A percentile compares a stretch with the other conserved stretches of the same genome.
phyloP scores from a whole-genome alignment of 2,888 invertebrate genomes.

The Gonocerus acuteangulatus region DNA sequence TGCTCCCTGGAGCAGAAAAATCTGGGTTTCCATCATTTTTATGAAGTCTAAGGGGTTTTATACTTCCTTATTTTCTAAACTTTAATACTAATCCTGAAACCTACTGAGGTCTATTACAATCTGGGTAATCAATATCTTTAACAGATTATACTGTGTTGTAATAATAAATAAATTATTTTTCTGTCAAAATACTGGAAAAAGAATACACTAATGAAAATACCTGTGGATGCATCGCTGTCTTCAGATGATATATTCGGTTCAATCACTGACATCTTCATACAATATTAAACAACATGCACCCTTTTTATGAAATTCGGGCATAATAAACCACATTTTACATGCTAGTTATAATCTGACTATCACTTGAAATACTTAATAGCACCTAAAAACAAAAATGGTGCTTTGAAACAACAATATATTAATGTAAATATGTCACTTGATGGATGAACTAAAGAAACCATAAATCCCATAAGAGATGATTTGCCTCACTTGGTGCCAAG shows the following conservation, averaged over 20 bases:
- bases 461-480: not conserved
- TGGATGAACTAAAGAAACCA: slow-evolving; percentile 3
- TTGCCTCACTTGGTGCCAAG: slow-evolving; percentile 16
- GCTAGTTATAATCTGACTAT: slow-evolving; percentile 10
- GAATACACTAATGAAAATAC: no score
- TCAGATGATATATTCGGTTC: slow-evolving; percentile 25
- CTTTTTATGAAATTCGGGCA: slow-evolving; percentile 10
- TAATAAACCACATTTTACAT: slow-evolving; percentile 23
- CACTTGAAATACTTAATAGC: slow-evolving; percentile 1
- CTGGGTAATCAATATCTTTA: no score
- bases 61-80: no score
- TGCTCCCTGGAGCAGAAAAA: no score
- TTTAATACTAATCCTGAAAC: no score
- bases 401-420: not conserved
- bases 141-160: no score
- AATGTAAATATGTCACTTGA: not conserved
- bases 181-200: no score
- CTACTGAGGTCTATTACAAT: no score
- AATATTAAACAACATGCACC: slow-evolving; percentile 25
- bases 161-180: no score
- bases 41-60: no score
- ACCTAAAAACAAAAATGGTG: not conserved
- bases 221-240: slow-evolving; percentile 29
- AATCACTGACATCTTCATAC: slow-evolving; percentile 33
- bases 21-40: no score